These are phyloP conservation scores for Aleiodes alternator DNA, from an alignment of 2,888 invertebrate genomes.

Conservation along the genomic window DNA sequence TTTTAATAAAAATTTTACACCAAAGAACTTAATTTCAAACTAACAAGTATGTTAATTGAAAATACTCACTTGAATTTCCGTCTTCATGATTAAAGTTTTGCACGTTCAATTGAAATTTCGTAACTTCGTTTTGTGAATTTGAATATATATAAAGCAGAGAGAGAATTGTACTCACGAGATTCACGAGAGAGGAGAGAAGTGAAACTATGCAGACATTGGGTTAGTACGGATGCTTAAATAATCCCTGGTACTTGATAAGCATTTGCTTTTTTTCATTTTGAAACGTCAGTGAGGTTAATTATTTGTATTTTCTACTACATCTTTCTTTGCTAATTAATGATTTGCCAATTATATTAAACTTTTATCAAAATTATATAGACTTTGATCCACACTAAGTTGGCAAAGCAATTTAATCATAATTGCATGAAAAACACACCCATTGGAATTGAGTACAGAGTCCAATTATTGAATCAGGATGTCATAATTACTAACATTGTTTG, in stretches of 20 bases:
- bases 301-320: neutral
- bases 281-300: constrained; percentile 8
- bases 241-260: constrained; percentile 12
- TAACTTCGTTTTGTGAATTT: neutral
- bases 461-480: neutral
- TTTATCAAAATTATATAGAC: constrained; percentile 24
- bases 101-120: too few relatives aligned
- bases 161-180: neutral
- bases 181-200: neutral
- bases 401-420: constrained; percentile 14
- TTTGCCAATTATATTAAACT: neutral
- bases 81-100: neutral
- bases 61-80: neutral
- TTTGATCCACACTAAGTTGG: constrained; percentile 20
- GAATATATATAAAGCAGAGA: neutral
- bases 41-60: neutral
- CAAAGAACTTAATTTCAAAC: too few relatives aligned
- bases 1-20: neutral
- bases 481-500: neutral
- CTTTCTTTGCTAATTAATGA: neutral
- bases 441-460: constrained; percentile 6
- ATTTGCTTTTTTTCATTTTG: neutral
- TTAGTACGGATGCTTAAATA: constrained; percentile 21
- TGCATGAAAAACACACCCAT: constrained; percentile 8
- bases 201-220: constrained; percentile 1